A percentile compares a stretch with the other conserved stretches of the same genome.
These are phyloP conservation scores for Festucalex cinctus DNA, from an alignment of 2,113 vertebrate species.

Conservation along the genomic window DNA sequence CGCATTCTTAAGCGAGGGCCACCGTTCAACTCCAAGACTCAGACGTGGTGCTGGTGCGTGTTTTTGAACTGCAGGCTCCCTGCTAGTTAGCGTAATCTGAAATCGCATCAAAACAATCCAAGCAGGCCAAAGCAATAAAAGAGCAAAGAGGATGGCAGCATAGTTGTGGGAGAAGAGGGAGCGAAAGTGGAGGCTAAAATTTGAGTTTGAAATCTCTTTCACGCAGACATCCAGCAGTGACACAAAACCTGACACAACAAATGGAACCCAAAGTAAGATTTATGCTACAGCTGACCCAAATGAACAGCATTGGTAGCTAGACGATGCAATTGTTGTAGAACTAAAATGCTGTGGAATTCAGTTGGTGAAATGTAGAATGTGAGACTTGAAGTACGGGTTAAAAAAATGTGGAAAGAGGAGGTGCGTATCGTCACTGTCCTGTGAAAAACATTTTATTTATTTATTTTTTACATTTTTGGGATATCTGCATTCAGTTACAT, in stretches of 20 bases:
- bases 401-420: not conserved
- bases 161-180: not conserved
- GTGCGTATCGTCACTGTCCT: not conserved
- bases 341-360: not conserved
- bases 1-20: not conserved
- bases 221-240: not conserved
- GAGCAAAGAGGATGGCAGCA: not conserved
- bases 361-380: not conserved
- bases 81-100: not conserved
- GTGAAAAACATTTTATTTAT: too few species aligned
- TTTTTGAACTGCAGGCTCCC: not conserved
- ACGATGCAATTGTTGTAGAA: not conserved
- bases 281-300: not conserved
- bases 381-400: not conserved
- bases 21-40: not conserved
- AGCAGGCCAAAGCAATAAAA: not conserved
- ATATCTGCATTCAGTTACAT: too few species aligned
- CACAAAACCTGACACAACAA: not conserved
- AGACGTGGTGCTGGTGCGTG: not conserved
- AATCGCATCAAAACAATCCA: constrained; percentile 1
- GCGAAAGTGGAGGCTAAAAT: not conserved
- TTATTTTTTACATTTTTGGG: too few species aligned
- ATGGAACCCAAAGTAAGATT: not conserved
- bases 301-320: not conserved
- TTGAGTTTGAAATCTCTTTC: not conserved